phyloP scores from a whole-genome alignment of 2,888 invertebrate genomes.

The Globia sparganii region DNA sequence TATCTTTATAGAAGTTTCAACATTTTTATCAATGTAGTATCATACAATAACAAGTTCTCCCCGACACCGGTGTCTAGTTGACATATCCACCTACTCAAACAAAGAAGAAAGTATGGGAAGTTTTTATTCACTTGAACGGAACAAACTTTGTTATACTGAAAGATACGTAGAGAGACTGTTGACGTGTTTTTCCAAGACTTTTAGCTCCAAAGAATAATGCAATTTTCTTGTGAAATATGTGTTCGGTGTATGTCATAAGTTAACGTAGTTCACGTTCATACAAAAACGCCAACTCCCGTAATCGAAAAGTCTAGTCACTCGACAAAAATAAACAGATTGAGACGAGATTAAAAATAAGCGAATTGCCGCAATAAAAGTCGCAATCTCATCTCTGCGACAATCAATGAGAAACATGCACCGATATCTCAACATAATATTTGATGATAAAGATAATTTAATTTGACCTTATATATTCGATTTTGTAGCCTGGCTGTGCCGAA shows the following conservation, averaged over 20 bases:
- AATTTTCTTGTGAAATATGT: not conserved
- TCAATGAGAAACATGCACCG: not conserved
- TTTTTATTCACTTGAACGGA: conserved; percentile 20
- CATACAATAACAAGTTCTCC: not conserved
- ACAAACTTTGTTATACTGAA: conserved; percentile 20
- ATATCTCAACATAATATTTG: not conserved
- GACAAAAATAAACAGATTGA: not conserved
- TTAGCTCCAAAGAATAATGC: not conserved
- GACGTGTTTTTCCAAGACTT: conserved; percentile 15
- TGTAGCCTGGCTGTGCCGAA: not conserved
- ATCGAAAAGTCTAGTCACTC: not conserved
- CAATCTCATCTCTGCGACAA: not conserved
- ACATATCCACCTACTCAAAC: not conserved
- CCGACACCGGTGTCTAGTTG: not conserved
- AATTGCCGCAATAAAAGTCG: not conserved
- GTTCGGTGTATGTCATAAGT: not conserved
- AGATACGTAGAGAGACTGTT: not conserved
- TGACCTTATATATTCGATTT: not conserved
- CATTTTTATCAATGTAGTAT: not conserved
- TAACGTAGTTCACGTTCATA: not conserved
- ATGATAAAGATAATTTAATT: not conserved
- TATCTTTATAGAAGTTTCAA: not conserved
- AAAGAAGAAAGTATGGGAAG: conserved; percentile 16
- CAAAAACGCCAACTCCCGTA: not conserved
- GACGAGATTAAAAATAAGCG: not conserved